Conservation (phyloP, 2,888 invertebrate species). For the Lamproptera curius region DNA sequence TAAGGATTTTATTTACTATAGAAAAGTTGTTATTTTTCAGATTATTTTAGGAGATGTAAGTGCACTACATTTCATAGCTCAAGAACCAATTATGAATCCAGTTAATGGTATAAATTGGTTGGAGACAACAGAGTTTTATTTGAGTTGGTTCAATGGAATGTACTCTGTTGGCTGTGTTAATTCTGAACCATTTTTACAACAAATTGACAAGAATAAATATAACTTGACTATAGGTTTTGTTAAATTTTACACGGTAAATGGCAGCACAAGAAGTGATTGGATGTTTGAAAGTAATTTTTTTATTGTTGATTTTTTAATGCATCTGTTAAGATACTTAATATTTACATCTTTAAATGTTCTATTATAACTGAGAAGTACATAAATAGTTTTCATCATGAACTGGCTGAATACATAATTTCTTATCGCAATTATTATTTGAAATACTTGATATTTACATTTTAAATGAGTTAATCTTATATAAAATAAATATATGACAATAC, state of each 20-base stretch:
- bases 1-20: too few species aligned
- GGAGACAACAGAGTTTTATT: conserved; percentile 1
- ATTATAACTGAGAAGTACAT: too few species aligned
- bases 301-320: too few species aligned
- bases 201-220: background rate
- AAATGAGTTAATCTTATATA: too few species aligned
- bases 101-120: background rate
- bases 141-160: conserved; percentile 2
- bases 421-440: too few species aligned
- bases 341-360: too few species aligned
- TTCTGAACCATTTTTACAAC: background rate
- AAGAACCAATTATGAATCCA: background rate
- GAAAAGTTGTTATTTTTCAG: too few species aligned
- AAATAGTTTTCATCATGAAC: too few species aligned
- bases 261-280: background rate
- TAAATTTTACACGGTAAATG: conserved; percentile 2
- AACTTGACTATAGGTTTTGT: conserved; percentile 1
- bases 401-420: too few species aligned
- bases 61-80: background rate
- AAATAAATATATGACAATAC: too few species aligned
- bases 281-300: conserved; percentile 14
- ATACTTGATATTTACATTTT: too few species aligned
- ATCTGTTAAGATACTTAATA: too few species aligned
- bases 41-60: background rate
- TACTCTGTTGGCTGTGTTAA: conserved; percentile 1